phyloP scores from a whole-genome alignment of 2,888 invertebrate species.

The Eupithecia tripunctaria region DNA sequence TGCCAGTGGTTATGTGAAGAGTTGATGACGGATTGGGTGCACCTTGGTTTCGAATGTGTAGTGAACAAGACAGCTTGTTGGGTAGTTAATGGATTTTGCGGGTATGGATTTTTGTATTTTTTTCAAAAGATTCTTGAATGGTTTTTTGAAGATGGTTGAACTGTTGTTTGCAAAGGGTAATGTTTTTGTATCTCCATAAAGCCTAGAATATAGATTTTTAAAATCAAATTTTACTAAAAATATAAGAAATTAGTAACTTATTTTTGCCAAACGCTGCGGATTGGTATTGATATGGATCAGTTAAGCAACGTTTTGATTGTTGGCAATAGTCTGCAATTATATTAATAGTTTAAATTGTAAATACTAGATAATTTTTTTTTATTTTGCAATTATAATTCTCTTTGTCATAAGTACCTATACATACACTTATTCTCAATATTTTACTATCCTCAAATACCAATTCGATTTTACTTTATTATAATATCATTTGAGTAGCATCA shows the following conservation, averaged over 20 bases:
- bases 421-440: not conserved
- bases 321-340: too few species aligned
- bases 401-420: too few species aligned
- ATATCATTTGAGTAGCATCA: not conserved
- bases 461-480: not conserved
- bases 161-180: not conserved
- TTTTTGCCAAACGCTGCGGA: too few species aligned
- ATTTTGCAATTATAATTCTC: too few species aligned
- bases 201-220: not conserved
- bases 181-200: not conserved
- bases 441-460: not conserved
- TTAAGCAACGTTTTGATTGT: too few species aligned
- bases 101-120: constrained; percentile 52
- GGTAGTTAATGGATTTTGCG: constrained; percentile 64
- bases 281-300: too few species aligned
- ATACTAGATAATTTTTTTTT: too few species aligned
- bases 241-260: too few species aligned
- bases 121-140: constrained; percentile 17
- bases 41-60: constrained; percentile 46
- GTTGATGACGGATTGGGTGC: constrained; percentile 72
- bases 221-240: not conserved
- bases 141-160: constrained; percentile 31
- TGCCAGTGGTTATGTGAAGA: constrained; percentile 1
- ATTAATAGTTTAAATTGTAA: not conserved
- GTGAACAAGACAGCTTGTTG: constrained; percentile 57